phyloP scores from a whole-genome alignment of 1,140 invertebrate genomes.

The Camponotus vicinus region DNA sequence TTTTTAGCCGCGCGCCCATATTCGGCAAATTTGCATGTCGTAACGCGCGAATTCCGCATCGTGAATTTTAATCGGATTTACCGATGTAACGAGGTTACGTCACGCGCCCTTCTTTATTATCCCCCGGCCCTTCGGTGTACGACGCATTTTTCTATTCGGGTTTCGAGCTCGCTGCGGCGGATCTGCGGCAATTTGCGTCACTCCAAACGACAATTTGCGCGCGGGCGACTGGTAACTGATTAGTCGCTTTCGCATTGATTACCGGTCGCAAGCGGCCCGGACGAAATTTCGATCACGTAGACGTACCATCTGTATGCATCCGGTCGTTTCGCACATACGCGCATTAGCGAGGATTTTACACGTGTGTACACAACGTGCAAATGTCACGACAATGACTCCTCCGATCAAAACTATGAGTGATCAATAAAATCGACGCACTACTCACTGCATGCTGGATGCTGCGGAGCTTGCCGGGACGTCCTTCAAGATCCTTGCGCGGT shows the following conservation, averaged over 20 bases:
- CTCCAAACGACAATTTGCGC: slow-evolving; percentile 63
- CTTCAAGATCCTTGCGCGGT: neutral
- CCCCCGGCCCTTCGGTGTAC: neutral
- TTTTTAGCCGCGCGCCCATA: slow-evolving; percentile 1
- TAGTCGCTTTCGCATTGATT: slow-evolving; percentile 66
- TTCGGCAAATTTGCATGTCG: slow-evolving; percentile 43
- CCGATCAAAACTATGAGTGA: neutral
- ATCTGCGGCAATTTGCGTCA: slow-evolving; percentile 35
- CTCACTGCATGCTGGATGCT: slow-evolving; percentile 42
- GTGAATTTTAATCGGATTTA: slow-evolving; percentile 47
- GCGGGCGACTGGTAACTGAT: slow-evolving; percentile 62
- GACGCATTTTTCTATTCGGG: slow-evolving; percentile 13
- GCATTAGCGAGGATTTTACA: slow-evolving; percentile 53
- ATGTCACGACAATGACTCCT: slow-evolving; percentile 6
- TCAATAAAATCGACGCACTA: neutral
- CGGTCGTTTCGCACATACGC: slow-evolving; percentile 10
- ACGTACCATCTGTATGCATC: slow-evolving; percentile 54
- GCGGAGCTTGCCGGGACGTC: neutral
- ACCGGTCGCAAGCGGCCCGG: slow-evolving; percentile 50
- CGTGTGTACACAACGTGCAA: slow-evolving; percentile 3
- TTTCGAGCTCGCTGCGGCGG: neutral
- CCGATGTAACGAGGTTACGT: slow-evolving; percentile 40
- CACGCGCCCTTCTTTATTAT: slow-evolving; percentile 10
- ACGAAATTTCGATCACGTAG: slow-evolving; percentile 72
- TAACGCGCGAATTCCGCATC: slow-evolving; percentile 59